Percentiles rank a stretch among this genome's conserved stretches.
These are phyloP conservation scores for Enteromius trimaculatus DNA, from an alignment of 2,797 vertebrate genomes.

Conservation along the genomic window DNA sequence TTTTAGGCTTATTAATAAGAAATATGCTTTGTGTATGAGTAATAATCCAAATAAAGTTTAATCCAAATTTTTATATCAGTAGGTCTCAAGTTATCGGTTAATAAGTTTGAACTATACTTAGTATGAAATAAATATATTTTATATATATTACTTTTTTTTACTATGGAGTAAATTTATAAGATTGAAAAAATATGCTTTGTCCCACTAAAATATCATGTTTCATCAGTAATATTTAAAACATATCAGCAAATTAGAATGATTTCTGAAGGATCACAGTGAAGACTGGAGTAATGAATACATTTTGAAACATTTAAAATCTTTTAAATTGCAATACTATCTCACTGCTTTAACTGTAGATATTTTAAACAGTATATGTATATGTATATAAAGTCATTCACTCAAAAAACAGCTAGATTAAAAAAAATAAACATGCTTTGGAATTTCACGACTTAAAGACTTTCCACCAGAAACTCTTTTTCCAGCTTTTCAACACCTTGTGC, in stretches of 20 bases:
- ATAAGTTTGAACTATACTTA: no score
- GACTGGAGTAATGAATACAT: neutral
- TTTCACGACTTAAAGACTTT: slow-evolving; percentile 29
- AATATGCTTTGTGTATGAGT: no score
- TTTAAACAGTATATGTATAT: neutral
- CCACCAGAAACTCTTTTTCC: slow-evolving; percentile 23
- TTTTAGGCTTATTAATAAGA: no score
- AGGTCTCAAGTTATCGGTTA: no score
- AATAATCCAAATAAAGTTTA: no score
- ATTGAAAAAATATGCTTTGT: neutral
- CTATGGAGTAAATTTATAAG: neutral
- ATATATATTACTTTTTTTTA: no score
- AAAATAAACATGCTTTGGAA: neutral
- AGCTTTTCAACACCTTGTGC: slow-evolving; percentile 30
- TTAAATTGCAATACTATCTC: neutral
- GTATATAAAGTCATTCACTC: neutral
- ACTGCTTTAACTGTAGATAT: slow-evolving; percentile 1
- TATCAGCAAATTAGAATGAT: neutral
- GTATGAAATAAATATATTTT: no score
- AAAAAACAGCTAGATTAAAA: slow-evolving; percentile 14
- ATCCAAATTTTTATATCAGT: no score
- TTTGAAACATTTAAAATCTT: no score
- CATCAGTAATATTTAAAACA: neutral
- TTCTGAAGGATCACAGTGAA: neutral
- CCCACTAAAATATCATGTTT: neutral